Evolutionary conservation across 2,888 invertebrate genomes (phyloP), one percentile per base, ranked within the genome.

Genomic region (Anoplius nigerrimus): DNA sequence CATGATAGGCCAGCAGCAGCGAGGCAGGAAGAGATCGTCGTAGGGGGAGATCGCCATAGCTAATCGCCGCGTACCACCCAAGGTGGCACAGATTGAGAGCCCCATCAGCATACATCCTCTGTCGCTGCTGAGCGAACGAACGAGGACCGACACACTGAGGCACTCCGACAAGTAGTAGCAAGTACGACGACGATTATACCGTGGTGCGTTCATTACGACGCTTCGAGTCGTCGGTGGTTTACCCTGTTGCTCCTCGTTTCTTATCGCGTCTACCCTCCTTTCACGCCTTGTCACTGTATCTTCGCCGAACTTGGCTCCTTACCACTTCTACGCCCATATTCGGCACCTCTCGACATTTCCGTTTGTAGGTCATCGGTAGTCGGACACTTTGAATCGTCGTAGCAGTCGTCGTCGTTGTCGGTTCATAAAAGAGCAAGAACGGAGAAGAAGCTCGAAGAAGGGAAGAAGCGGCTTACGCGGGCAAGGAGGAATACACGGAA

Each of bases 61-160:
- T 86, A 82, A 87, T 88, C 83, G 34, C 34, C 34, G 34, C 34
- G 86, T 88, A 87, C 87, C 87, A 88, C 85, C 88, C 88, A 88
- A 88, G 88, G 88, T 88, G 88, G 88, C 87, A 87, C 84, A 88
- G 87, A 88, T 88, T 88, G 84, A 84, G 82, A 87, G 86, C 81
- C 83, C 81, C 84, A 86, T 85, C 85, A 84, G 81, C 86, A 84
- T 75, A 86, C 87, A 87, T 86, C 87, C 87, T 87, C 85, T 82
- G 77, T 79, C 81, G 80, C 64, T 18, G n/a, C 61, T 66, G 60
- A 3, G 34, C 34, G 5, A 21, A 22, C 42, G 48, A 16, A 48
- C 48, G 48, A 48, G 48, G 48, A 48, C 16, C 48, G 48, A 34
- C 48, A 3, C 48, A 48, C 48, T n/a, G 48, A 18, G 48, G 18